Base-by-base conservation (phyloP, 2,888 invertebrate species). In the Odiellus spinosus region DNA sequence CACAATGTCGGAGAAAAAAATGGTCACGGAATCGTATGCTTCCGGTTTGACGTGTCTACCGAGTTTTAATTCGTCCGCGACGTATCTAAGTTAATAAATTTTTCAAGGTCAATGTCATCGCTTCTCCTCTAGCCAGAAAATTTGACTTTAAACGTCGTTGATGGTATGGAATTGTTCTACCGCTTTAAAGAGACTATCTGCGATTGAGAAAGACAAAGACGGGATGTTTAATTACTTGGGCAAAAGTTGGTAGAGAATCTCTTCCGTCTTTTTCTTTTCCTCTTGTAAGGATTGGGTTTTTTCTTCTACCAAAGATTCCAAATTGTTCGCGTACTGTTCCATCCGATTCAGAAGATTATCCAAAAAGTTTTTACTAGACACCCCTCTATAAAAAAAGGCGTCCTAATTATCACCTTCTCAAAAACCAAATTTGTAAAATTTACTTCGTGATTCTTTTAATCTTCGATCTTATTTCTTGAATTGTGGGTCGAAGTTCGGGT, bases 401-500 rank as follows among this genome's bases (percentile, higher is more conserved):
- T 8, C 4, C 4, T 26, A 6, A 26, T 6, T 6, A 26, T 26
- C 4, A 26, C 4, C 8, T 26, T 6, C 8, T 26, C 8, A 26
- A 26, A 26, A 26, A 26, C 8, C 4, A 6, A 6, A 26, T 6
- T 26, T 26, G 26, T 26, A 26, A 26, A 8, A 6, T 8, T 34
- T 39, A 52, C 52, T 53, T 54, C 1, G 55, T 56, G 11, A 57
- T 55, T 33, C 44, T 47, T 18, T 44, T 85, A 1, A 88, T 71
- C 46, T 77, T 72, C 3, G 82, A 71, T 44, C 82, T 71, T 11
- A 86, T 81, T n/a, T 78, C 75, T 44, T 80, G 67, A 55, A 26
- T 26, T 4, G 26, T 26, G 8, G 86, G 87, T 2, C 90, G 71
- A 11, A 74, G 69, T 47, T 82, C 82, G 0, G 83, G 74, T 44